Conservation (phyloP, 2,113 vertebrate genomes). For the Sorex fumeus region DNA sequence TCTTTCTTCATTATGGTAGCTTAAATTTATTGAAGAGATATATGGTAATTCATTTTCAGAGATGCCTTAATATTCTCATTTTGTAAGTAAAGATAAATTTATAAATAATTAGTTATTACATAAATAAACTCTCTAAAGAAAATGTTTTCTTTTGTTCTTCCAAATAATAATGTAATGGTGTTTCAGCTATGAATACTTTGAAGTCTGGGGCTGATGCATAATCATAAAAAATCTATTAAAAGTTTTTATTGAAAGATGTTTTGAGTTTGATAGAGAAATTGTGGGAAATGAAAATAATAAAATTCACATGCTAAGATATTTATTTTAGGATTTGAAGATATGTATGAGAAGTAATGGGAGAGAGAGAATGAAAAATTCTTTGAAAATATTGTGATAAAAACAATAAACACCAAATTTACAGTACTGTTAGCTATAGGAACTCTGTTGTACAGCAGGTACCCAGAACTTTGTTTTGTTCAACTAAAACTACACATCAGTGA, state of each 20-base stretch:
- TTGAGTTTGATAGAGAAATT: slow-evolving; percentile 46
- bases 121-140: slow-evolving; percentile 24
- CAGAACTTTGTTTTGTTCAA: background rate
- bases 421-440: background rate
- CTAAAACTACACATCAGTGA: background rate
- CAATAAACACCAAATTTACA: background rate
- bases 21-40: slow-evolving; percentile 17
- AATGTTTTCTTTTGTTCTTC: slow-evolving; percentile 41
- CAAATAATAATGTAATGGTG: background rate
- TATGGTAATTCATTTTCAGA: background rate
- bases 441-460: background rate
- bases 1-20: background rate
- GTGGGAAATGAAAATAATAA: slow-evolving; percentile 28
- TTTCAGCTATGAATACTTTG: slow-evolving; percentile 49
- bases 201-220: background rate
- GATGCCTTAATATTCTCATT: slow-evolving; percentile 7
- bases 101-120: background rate
- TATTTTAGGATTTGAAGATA: slow-evolving; percentile 51
- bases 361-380: background rate
- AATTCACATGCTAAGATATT: slow-evolving; percentile 28
- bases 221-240: background rate
- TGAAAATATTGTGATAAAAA: slow-evolving; percentile 4
- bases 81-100: slow-evolving; percentile 34
- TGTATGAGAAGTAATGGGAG: background rate
- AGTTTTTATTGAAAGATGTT: background rate